Conservation (phyloP, 2,797 vertebrate genomes). For the Adelosebastes latens region DNA sequence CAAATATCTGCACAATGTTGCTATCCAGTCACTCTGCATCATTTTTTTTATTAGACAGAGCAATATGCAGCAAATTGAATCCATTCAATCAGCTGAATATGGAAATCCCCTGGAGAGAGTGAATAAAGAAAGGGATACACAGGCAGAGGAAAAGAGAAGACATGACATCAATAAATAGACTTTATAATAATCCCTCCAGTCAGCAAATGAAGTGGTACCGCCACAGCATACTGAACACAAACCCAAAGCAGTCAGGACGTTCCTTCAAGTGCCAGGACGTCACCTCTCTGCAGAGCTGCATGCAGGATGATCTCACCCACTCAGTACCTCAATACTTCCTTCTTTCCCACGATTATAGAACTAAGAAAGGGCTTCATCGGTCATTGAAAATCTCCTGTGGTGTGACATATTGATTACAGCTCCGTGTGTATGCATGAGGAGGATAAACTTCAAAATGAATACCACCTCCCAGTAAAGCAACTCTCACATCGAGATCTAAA, state of each 20-base stretch:
- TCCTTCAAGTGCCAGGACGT: slow-evolving; percentile 26
- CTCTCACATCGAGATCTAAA: neutral
- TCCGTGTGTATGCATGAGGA: neutral
- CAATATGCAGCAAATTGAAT: slow-evolving; percentile 52
- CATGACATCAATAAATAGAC: slow-evolving; percentile 44
- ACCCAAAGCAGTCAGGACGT: slow-evolving; percentile 11
- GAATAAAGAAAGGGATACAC: neutral
- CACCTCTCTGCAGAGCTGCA: slow-evolving; percentile 13
- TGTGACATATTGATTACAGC: slow-evolving; percentile 20
- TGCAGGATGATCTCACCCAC: slow-evolving; percentile 24
- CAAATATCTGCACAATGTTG: neutral
- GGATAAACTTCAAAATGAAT: slow-evolving; percentile 4
- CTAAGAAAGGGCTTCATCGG: neutral
- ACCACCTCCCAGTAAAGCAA: neutral
- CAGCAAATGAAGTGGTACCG: slow-evolving; percentile 37
- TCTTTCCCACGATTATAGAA: neutral
- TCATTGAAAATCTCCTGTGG: slow-evolving; percentile 7
- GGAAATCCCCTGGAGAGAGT: slow-evolving; percentile 11
- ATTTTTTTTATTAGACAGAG: slow-evolving; percentile 40
- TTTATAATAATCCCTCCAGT: slow-evolving; percentile 27
- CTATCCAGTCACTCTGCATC: slow-evolving; percentile 25
- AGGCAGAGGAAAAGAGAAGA: slow-evolving; percentile 9
- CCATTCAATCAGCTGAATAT: slow-evolving; percentile 47
- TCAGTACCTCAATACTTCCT: neutral
- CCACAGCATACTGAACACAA: slow-evolving; percentile 28